These are phyloP conservation scores for Aphelinus atriplicis DNA, from an alignment of 1,140 invertebrate genomes.

Conservation along the genomic window DNA sequence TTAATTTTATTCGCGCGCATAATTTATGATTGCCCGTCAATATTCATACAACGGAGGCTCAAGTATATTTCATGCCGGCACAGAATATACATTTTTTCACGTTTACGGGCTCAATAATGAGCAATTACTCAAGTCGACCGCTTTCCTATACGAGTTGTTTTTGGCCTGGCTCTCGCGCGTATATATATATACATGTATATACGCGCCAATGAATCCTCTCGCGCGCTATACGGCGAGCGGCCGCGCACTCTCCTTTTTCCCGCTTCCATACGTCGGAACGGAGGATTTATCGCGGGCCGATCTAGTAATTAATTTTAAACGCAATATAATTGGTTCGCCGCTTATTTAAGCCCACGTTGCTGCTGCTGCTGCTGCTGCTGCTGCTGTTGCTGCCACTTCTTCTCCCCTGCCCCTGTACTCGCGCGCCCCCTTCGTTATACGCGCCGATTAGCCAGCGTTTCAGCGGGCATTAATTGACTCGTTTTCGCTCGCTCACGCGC, in stretches of 20 bases:
- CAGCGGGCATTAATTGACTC: conserved; percentile 28
- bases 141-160: background rate
- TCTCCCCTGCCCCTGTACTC: too few relatives aligned
- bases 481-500: background rate
- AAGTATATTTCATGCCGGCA: too few relatives aligned
- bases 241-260: background rate
- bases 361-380: too few relatives aligned
- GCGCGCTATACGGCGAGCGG: background rate
- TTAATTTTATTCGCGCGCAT: too few relatives aligned
- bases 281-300: conserved; percentile 43
- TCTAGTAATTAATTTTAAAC: conserved; percentile 54
- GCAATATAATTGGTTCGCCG: conserved; percentile 49
- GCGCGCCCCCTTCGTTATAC: conserved; percentile 21
- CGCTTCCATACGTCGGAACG: conserved; percentile 9
- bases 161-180: too few relatives aligned
- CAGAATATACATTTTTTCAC: too few relatives aligned
- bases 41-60: too few relatives aligned
- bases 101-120: background rate
- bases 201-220: conserved; percentile 31
- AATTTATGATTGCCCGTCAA: too few relatives aligned
- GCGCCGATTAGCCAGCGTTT: conserved; percentile 21
- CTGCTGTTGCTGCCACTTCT: too few relatives aligned
- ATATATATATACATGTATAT: background rate
- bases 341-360: conserved; percentile 14
- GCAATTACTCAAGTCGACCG: conserved; percentile 8